Evolutionary conservation across 2,113 vertebrate species (phyloP), one percentile per base, ranked within the genome.

Genomic region (Scytalopus superciliaris): DNA sequence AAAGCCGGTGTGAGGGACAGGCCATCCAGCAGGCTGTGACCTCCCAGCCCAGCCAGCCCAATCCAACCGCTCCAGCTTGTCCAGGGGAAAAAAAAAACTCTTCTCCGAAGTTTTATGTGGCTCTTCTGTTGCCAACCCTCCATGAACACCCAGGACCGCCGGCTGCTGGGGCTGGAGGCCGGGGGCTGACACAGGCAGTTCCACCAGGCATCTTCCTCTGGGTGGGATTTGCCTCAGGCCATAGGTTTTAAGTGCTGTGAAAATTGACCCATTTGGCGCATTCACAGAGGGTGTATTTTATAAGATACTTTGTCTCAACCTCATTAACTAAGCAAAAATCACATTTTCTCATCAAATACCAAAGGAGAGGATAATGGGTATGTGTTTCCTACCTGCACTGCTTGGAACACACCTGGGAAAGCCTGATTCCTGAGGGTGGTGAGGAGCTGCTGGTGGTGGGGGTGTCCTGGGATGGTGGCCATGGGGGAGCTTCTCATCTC

Each of bases 231-330:
- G 87, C 83, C 73, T 85, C 83, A 67, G 16, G 2, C 85, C 85
- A 59, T 17, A 50, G 87, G 59, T 87, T 96, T 96, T 89, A 89
- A 94, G 73, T 33, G 21, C 90, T 55, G 80, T n/a, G 83, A 57
- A 89, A 89, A 96, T 12, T 49, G 88, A 63, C 49, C 86, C 42
- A 6, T 84, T 92, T 50, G 16, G 44, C 73, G 10, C 7, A 24
- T 15, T 84, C 15, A 57, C 33, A 2, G 82, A n/a, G 59, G n/a
- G 82, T 17, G 87, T 60, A 4, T 69, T 96, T 95, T 49, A 33
- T 40, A 77, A 86, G 74, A 39, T 23, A 45, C 69, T 68, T 79
- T 33, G 66, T 94, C 92, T 80, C 55, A 28, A 59, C 60, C 68
- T 63, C 74, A 53, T 79, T 67, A 69, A 39, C 84, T 45, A 59